Evolutionary conservation across 2,113 vertebrate species (phyloP), one percentile per base, ranked within the genome.

Genomic region (Lamprologus sp.): DNA sequence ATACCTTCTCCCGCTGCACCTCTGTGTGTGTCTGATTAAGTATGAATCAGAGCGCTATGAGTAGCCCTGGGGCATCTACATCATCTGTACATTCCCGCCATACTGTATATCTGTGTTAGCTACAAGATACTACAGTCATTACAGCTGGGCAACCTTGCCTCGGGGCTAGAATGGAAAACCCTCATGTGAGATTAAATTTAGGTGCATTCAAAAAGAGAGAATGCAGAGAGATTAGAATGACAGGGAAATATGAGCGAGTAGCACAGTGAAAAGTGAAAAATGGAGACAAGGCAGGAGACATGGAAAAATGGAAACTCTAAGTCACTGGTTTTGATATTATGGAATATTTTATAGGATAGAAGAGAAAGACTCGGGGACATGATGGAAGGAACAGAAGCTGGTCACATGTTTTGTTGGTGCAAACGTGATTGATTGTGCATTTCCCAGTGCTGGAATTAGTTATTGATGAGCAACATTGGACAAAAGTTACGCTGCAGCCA

Each of bases 401-500:
- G 73, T 63, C 53, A 37, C 6, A 23, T 7, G 17, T 60, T 75
- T 83, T 56, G 33, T 37, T 19, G 60, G 26, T 65, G 45, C 42
- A 54, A 90, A 82, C 11, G 7, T 84, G 90, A 91, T 88, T 26
- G 85, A 88, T 82, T 73, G 31, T 63, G 47, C 70, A 60, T 54
- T 86, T 75, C 81, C 84, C 87, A 80, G 51, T 6, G 77, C 53
- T 85, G 73, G 73, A 87, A 87, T 83, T 54, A 73, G 88, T 90
- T 92, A 93, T 92, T 92, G 89, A 91, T 90, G 87, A 93, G 86
- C 84, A 84, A 86, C 49, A 86, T 33, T 85, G 82, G 85, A 87
- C 55, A 90, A 92, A 90, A 90, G 55, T 87, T 77, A 49, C 31
- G 65, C 73, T 9, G 40, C 81, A 21, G 87, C 87, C 88, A 88